Percentiles rank a stretch among this genome's conserved stretches.
Conservation (phyloP, 1,140 invertebrate species). For the Zophobas atratus region DNA sequence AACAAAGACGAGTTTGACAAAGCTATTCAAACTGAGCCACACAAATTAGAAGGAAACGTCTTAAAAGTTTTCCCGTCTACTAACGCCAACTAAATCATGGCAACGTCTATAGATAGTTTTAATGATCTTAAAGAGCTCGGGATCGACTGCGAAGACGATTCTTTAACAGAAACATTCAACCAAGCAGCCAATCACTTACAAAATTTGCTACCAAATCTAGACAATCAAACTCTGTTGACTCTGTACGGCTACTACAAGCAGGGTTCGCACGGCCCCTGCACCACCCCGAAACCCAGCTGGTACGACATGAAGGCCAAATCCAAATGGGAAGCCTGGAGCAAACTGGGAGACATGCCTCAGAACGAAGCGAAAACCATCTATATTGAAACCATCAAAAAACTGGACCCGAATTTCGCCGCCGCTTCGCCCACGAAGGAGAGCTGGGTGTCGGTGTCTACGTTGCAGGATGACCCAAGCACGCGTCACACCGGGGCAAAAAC, state of each 20-base stretch:
- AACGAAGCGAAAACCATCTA: conserved; percentile 84
- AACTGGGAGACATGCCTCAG: conserved; percentile 78
- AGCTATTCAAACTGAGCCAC: conserved; percentile 74
- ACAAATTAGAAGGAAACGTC: conserved; percentile 79
- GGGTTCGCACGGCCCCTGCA: conserved; percentile 84
- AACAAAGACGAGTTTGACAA: conserved; percentile 73
- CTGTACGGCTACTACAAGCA: conserved; percentile 94
- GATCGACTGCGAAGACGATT: conserved; percentile 66
- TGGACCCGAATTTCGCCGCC: conserved; percentile 75
- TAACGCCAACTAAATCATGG: conserved; percentile 65
- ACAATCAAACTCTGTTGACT: conserved; percentile 78
- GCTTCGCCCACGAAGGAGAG: conserved; percentile 56
- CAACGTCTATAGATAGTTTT: conserved; percentile 69
- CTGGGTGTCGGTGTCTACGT: conserved; percentile 84
- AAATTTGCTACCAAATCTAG: conserved; percentile 73
- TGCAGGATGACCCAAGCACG: conserved; percentile 74
- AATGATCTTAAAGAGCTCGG: conserved; percentile 72
- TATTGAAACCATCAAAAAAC: conserved; percentile 76
- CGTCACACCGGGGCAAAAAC: conserved; percentile 77
- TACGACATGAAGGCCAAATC: conserved; percentile 86
- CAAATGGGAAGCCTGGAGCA: conserved; percentile 95
- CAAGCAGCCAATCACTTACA: conserved; percentile 80
- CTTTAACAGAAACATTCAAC: conserved; percentile 71
- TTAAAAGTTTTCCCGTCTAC: conserved; percentile 72
- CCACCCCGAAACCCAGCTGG: conserved; percentile 82